phyloP scores from a whole-genome alignment of 2,113 vertebrate species.

The Notarius quadriscutis region DNA sequence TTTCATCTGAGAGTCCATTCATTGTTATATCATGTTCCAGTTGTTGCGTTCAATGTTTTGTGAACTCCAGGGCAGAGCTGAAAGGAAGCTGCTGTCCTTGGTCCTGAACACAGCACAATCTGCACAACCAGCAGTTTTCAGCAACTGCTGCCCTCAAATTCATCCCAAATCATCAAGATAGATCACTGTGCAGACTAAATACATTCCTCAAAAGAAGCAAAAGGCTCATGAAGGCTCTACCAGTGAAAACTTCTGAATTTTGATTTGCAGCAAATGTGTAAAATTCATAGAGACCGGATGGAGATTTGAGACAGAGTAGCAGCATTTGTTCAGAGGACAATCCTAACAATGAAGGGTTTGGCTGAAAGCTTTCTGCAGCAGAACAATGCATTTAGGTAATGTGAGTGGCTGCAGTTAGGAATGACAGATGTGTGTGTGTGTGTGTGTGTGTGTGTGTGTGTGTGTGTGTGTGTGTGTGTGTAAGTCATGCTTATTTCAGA shows the following conservation, averaged over 20 bases:
- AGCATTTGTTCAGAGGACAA: conserved; percentile 13
- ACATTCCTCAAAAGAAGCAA: neutral
- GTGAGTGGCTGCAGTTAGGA: conserved; percentile 1
- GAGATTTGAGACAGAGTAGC: neutral
- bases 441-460: neutral
- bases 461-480: neutral
- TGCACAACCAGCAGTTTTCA: neutral
- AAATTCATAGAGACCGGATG: neutral
- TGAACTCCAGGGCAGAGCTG: neutral
- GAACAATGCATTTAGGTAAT: conserved; percentile 34
- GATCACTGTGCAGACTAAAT: neutral
- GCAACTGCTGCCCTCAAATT: neutral
- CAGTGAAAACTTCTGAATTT: neutral
- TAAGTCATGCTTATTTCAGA: conserved; percentile 3
- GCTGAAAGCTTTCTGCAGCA: conserved; percentile 7
- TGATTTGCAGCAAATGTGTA: neutral
- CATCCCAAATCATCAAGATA: neutral
- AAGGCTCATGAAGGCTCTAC: neutral
- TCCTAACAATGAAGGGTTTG: neutral
- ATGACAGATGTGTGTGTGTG: neutral
- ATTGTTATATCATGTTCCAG: neutral
- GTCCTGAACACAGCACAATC: conserved; percentile 51
- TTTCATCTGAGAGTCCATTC: neutral
- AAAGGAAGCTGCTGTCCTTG: conserved; percentile 58
- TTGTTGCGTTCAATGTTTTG: too few species aligned